Percentiles rank a stretch among this genome's conserved stretches.
These are phyloP conservation scores for Bagarius yarrelli DNA, from an alignment of 2,113 vertebrate genomes.

Conservation along the genomic window DNA sequence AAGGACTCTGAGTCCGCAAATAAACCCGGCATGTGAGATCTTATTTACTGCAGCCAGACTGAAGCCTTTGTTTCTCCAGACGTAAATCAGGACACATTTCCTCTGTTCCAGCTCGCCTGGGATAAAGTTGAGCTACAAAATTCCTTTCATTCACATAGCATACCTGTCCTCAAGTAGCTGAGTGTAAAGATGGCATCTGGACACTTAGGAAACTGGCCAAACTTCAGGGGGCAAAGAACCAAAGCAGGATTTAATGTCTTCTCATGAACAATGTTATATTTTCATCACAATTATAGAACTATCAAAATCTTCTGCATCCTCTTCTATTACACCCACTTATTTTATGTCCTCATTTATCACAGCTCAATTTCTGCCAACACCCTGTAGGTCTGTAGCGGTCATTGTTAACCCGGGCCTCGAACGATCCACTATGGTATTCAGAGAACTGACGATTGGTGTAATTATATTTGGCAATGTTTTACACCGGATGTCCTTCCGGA, in stretches of 20 bases:
- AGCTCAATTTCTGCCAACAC: no score
- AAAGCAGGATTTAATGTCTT: not conserved
- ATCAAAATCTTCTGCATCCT: no score
- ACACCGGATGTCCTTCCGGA: no score
- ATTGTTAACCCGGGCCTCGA: no score
- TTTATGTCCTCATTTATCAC: no score
- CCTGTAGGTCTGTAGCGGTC: no score
- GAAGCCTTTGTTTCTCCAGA: constrained; percentile 36
- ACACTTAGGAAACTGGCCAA: not conserved
- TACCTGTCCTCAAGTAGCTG: not conserved
- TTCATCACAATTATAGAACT: not conserved
- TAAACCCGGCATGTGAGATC: constrained; percentile 30
- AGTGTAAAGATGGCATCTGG: not conserved
- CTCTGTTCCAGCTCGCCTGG: not conserved
- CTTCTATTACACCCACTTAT: no score
- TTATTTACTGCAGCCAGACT: constrained; percentile 29
- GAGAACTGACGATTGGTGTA: no score
- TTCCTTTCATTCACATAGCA: not conserved
- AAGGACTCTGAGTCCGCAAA: constrained; percentile 7
- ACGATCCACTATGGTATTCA: no score
- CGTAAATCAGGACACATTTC: constrained; percentile 28
- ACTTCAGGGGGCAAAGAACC: not conserved
- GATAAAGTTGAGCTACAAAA: not conserved
- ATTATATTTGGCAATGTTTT: no score
- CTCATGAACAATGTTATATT: not conserved